Evolutionary conservation across 2,888 invertebrate species (phyloP), one percentile per base, ranked within the genome.

Genomic region (Synanthedon myopaeformis): DNA sequence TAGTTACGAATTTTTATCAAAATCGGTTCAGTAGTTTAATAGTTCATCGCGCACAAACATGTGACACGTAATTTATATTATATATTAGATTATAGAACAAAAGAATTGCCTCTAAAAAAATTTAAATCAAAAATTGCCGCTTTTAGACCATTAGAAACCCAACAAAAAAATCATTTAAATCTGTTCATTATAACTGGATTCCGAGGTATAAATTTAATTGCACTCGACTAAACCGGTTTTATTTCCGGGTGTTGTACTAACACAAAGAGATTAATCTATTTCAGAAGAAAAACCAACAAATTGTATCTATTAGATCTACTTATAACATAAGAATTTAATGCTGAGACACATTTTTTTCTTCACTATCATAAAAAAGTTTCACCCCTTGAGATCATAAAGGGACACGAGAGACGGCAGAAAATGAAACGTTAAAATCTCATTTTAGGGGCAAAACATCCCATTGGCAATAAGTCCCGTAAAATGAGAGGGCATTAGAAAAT

Each of bases 401-500:
- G 59, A 60, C 56, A 61, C 54, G 52, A 56, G 54, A 49, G 51
- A 53, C 53, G 56, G 60, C 60, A 62, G 61, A 59, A 68, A 74
- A 72, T 70, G 65, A 70, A 66, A 70, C 72, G 66, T 72, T 70
- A 71, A 74, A 74, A 69, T 70, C 71, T 66, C 70, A 71, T 71
- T 69, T 62, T 61, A 55, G 56, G 57, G 60, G 61, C 64, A 61
- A 64, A 67, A 67, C 62, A 67, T 67, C 67, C 67, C 73, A 65
- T 66, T 62, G 61, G 58, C 59, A 61, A 59, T 58, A 62, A 66
- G 67, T 64, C 67, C 61, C 69, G 63, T 57, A 61, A 65, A 70
- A 67, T 65, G 64, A 59, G 58, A 56, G 63, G 64, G 60, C 67
- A 69, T 69, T 67, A 62, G 60, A 60, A 62, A 64, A 65, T 68